Conservation (phyloP, 2,888 invertebrate genomes). For the Mystacides longicornis region DNA sequence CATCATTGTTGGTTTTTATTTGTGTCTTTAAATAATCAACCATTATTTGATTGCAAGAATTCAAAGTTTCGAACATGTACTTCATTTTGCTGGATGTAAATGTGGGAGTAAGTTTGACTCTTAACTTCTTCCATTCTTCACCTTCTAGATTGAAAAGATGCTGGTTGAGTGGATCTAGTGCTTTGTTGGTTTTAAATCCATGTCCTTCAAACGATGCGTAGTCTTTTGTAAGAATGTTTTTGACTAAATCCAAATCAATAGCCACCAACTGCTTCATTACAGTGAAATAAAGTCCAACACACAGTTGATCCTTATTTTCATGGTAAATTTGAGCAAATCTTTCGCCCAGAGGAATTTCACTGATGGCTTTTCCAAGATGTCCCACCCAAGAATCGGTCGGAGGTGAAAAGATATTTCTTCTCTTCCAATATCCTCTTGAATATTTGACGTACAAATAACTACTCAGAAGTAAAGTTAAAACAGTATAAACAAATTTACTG, state of each 20-base stretch:
- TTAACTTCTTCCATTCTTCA: conserved; percentile 14
- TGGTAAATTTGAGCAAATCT: not conserved
- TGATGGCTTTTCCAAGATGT: not conserved
- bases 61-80: conserved; percentile 16
- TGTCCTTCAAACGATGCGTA: conserved; percentile 10
- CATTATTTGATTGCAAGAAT: conserved; percentile 8
- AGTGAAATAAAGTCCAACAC: conserved; percentile 4
- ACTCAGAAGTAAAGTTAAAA: no score
- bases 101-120: conserved; percentile 19
- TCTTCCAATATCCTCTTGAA: conserved; percentile 9
- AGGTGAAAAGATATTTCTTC: conserved; percentile 7
- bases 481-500: no score
- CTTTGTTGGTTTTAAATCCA: conserved; percentile 7
- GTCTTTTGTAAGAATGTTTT: conserved; percentile 11
- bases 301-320: conserved; percentile 10
- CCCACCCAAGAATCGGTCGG: not conserved
- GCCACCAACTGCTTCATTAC: conserved; percentile 1
- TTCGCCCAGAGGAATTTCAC: not conserved
- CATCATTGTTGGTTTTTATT: not conserved
- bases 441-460: conserved; percentile 5
- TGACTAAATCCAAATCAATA: conserved; percentile 13
- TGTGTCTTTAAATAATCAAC: not conserved
- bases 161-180: conserved; percentile 1
- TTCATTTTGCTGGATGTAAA: conserved; percentile 22
- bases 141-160: conserved; percentile 18